Evolutionary conservation across 1,140 invertebrate genomes (phyloP).

Genomic region (Drosophila malerkotliana): DNA sequence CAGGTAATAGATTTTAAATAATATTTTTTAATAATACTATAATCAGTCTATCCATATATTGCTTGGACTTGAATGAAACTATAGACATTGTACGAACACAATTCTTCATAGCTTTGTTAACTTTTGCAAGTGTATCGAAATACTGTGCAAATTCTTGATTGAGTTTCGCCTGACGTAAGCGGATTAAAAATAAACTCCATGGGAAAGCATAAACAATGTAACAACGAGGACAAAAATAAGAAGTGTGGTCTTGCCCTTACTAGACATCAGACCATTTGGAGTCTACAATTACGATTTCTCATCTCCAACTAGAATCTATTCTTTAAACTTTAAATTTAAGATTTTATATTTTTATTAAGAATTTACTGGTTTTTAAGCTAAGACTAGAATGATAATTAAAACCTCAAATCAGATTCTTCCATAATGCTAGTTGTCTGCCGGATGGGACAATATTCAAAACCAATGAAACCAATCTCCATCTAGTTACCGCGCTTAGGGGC

Average conservation of each 20-base stretch:
- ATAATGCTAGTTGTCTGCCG: neutral
- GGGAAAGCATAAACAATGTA: constrained; percentile 1
- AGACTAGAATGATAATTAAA: no score
- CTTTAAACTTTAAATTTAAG: neutral
- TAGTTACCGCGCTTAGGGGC: neutral
- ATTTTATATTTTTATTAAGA: neutral
- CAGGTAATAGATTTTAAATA: no score
- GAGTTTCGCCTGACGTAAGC: neutral
- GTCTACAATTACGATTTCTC: neutral
- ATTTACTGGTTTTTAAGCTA: neutral
- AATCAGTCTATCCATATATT: neutral
- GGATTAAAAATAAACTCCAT: constrained; percentile 1
- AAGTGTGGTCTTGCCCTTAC: neutral
- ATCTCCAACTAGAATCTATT: neutral
- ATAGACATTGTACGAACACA: neutral
- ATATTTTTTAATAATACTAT: no score
- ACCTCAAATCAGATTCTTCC: neutral
- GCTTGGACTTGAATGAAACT: neutral
- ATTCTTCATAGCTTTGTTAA: neutral
- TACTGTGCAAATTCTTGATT: constrained; percentile 1
- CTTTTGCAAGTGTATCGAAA: constrained; percentile 1
- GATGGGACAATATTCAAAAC: neutral
- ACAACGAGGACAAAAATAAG: constrained; percentile 1
- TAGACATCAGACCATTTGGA: neutral
- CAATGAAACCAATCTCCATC: neutral